Percentiles rank a stretch among this genome's conserved stretches.
These are phyloP conservation scores for Epizoanthus fatuus DNA, from an alignment of 92 coral and sea anemone species.

Conservation along the genomic window DNA sequence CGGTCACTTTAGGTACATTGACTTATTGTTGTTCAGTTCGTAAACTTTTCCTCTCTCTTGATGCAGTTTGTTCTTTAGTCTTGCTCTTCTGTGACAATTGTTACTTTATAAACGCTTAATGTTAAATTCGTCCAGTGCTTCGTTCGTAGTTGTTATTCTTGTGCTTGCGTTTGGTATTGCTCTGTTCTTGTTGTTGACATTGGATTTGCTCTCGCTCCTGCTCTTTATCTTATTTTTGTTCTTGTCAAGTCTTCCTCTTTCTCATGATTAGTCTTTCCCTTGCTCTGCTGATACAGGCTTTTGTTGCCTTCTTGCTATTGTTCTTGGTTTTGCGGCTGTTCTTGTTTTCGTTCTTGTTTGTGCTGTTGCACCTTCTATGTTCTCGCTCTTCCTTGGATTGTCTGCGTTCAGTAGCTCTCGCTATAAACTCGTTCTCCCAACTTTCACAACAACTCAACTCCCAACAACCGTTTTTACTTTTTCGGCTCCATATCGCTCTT, in stretches of 20 bases:
- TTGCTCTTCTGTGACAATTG: neutral
- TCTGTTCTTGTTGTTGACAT: no score
- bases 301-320: no score
- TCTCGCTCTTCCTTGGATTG: neutral
- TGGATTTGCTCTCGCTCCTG: neutral
- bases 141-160: neutral
- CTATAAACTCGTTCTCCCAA: no score
- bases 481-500: neutral
- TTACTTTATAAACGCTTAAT: neutral
- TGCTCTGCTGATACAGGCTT: no score
- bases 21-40: neutral
- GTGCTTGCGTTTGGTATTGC: neutral
- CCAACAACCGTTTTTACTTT: no score
- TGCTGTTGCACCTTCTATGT: no score
- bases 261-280: neutral
- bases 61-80: no score
- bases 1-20: conserved; percentile 86
- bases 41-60: neutral
- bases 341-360: no score
- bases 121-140: neutral
- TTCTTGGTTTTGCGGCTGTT: no score
- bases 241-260: neutral
- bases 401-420: neutral
- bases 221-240: neutral
- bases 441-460: no score